Conservation (phyloP, 2,888 invertebrate species). For the Pemphredon lugubris region DNA sequence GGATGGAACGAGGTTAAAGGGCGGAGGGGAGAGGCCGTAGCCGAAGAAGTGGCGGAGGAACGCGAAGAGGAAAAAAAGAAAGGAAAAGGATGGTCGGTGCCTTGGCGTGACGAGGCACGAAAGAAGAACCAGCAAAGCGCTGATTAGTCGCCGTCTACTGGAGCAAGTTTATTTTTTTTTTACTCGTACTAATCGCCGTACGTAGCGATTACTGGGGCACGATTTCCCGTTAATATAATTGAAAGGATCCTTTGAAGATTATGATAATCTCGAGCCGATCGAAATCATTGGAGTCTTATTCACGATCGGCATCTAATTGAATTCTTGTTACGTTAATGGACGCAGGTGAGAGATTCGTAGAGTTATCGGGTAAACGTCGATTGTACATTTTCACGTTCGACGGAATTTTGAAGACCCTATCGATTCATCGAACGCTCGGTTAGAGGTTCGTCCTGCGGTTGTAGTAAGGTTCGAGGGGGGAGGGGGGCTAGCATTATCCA, state of each 20-base stretch:
- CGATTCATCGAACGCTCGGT: constrained; percentile 22
- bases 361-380: neutral
- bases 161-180: constrained; percentile 50
- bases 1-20: constrained; percentile 9
- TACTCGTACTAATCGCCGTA: constrained; percentile 42
- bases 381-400: constrained; percentile 25
- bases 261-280: constrained; percentile 15
- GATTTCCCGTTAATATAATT: constrained; percentile 13
- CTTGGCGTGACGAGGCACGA: too few relatives aligned
- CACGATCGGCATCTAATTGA: constrained; percentile 38
- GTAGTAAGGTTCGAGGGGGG: constrained; percentile 13
- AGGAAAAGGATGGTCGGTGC: too few relatives aligned
- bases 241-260: constrained; percentile 6
- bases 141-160: constrained; percentile 33
- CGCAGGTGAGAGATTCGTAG: neutral
- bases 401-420: constrained; percentile 20
- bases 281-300: constrained; percentile 4
- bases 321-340: constrained; percentile 48
- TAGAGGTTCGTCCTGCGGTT: constrained; percentile 13
- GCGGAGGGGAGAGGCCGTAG: constrained; percentile 4
- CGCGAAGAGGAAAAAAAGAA: constrained; percentile 18
- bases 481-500: constrained; percentile 24
- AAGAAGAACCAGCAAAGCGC: constrained; percentile 35
- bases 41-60: constrained; percentile 21
- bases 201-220: neutral